Base-by-base conservation (phyloP, 2,797 vertebrate species). In the Rhabdomys pumilio region DNA sequence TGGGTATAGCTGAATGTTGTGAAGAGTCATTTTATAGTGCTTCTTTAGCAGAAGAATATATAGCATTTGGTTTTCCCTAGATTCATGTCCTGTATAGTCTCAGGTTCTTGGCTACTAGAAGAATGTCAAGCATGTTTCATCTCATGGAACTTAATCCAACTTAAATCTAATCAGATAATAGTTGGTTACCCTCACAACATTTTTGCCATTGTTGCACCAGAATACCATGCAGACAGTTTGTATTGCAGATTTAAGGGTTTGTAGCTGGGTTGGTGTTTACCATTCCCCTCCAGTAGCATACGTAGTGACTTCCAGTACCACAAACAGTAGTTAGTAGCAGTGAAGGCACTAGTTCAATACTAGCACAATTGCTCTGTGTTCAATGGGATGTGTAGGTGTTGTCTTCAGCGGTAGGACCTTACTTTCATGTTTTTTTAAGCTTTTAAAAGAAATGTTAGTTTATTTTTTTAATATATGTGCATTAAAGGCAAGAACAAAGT, bases 391-490 rank as follows among this genome's bases (percentile, higher is more conserved):
- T 47, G 1, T 47, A 47, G 11, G 10, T 13, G 10, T 47, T 65
- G 3, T 44, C 17, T 65, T 65, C 17, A 47, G 17, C 29, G 34
- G 31, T 31, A 84, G 59, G 41, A 31, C 29, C 17, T 84, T 65
- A 47, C 29, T 5, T 11, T 65, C 41, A 63, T 19, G 38, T 6
- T 65, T 83, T 83, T 20, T 72, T 24, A 88, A 34, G 44, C 53
- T 95, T 96, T 95, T 31, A 19, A 89, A 96, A 67, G 79, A 82
- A 93, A 34, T 13, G 90, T 96, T n/a, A 20, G 34, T 72, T 96
- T 93, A 97, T 97, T 79, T 88, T 88, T 90, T 92, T 94, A 96
- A 41, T 38, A 85, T 89, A 44, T 94, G 83, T 44, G 44, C 44
- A 44, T 44, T 44, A 44, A 63, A 96, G 73, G 55, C 90, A 96